These are phyloP conservation scores for Himalopsyche japonica DNA, from an alignment of 2,888 invertebrate genomes.

Conservation along the genomic window DNA sequence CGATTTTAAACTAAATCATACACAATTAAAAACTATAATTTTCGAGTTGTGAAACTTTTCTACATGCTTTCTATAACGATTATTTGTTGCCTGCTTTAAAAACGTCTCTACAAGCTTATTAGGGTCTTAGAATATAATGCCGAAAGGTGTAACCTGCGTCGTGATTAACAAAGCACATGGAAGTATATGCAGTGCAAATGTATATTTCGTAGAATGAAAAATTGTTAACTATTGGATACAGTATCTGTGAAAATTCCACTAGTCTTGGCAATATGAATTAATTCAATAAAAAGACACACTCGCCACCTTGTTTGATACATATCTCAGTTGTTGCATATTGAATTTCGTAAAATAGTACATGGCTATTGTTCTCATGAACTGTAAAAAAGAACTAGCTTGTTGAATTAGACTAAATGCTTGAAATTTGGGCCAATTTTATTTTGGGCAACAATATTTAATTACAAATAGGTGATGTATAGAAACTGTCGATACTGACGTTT, in stretches of 20 bases:
- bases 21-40: too few species aligned
- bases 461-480: not conserved
- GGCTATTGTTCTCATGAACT: not conserved
- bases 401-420: not conserved
- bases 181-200: too few species aligned
- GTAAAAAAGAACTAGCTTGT: not conserved
- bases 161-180: too few species aligned
- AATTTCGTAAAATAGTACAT: not conserved
- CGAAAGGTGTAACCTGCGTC: too few species aligned
- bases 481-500: not conserved
- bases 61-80: too few species aligned
- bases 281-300: not conserved
- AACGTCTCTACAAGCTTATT: too few species aligned
- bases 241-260: not conserved
- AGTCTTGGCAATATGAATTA: not conserved
- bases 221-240: not conserved
- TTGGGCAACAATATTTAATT: not conserved
- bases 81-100: too few species aligned
- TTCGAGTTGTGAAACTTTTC: too few species aligned
- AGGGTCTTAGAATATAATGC: too few species aligned
- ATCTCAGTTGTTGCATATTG: not conserved
- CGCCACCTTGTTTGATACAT: not conserved
- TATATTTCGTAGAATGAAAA: not conserved
- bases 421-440: not conserved
- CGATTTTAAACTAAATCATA: too few species aligned